A percentile compares a stretch with the other conserved stretches of the same genome.
Evolutionary conservation across 2,888 invertebrate genomes (phyloP).

Genomic region (Lepidochrysops patricia): DNA sequence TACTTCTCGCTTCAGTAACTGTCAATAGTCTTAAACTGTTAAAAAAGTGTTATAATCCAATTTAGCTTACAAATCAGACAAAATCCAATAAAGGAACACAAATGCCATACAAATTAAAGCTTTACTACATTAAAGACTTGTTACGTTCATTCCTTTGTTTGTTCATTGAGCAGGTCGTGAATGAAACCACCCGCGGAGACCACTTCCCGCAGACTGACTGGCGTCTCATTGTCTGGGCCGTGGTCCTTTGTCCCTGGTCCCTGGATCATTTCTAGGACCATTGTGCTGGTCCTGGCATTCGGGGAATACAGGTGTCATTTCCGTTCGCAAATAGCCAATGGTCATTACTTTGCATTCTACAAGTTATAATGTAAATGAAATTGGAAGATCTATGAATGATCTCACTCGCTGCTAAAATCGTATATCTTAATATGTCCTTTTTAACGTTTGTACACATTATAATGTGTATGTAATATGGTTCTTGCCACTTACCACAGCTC

Average conservation of each 20-base stretch:
- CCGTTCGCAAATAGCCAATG: neutral
- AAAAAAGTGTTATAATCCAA: neutral
- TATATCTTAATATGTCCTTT: neutral
- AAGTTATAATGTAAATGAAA: neutral
- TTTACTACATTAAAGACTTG: slow-evolving; percentile 10
- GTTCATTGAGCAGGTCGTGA: slow-evolving; percentile 32
- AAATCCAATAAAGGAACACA: neutral
- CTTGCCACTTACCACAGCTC: too few relatives aligned
- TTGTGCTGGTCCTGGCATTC: neutral
- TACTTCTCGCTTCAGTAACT: too few relatives aligned
- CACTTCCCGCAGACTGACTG: slow-evolving; percentile 25
- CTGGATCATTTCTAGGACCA: slow-evolving; percentile 6
- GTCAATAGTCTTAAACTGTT: neutral
- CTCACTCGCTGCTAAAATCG: neutral
- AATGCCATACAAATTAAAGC: neutral
- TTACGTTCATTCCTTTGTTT: too few relatives aligned
- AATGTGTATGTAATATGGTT: too few relatives aligned
- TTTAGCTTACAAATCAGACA: neutral
- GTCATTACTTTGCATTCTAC: neutral
- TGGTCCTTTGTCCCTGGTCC: slow-evolving; percentile 59
- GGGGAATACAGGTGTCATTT: neutral
- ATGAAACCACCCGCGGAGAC: slow-evolving; percentile 37
- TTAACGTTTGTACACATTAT: neutral
- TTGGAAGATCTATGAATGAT: too few relatives aligned
- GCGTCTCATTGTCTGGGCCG: slow-evolving; percentile 33